Percentiles rank a stretch among this genome's conserved stretches.
Conservation (phyloP, 2,797 vertebrate genomes). For the Parambassis ranga region DNA sequence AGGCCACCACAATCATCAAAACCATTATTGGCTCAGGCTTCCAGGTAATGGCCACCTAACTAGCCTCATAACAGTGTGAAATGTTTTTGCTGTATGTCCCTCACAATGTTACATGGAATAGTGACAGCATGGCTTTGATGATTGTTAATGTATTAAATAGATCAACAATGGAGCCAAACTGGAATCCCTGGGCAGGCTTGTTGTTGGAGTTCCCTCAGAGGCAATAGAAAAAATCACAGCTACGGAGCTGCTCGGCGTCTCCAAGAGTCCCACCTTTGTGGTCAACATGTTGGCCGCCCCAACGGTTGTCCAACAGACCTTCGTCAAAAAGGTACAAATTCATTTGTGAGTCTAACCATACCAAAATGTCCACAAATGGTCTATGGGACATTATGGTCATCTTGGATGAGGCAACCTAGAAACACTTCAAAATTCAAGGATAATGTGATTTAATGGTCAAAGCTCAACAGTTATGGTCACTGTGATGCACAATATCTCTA, state of each 20-base stretch:
- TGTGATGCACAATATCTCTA: no score
- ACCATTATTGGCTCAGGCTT: slow-evolving; percentile 42
- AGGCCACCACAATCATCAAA: slow-evolving; percentile 59
- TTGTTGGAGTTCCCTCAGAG: slow-evolving; percentile 58
- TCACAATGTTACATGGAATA: neutral
- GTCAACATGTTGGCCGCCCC: slow-evolving; percentile 61
- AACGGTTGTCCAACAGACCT: slow-evolving; percentile 47
- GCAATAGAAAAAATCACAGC: slow-evolving; percentile 36
- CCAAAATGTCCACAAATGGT: neutral
- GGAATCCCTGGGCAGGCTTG: slow-evolving; percentile 64
- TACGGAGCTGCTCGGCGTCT: slow-evolving; percentile 31
- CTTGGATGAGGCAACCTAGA: neutral
- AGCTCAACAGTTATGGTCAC: no score
- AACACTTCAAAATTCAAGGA: no score
- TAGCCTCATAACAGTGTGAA: neutral
- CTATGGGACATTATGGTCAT: no score
- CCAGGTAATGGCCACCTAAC: slow-evolving; percentile 33
- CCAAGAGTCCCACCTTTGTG: slow-evolving; percentile 55
- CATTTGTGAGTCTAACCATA: neutral
- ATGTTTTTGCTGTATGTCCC: neutral
- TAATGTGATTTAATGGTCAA: no score
- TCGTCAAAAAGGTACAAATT: slow-evolving; percentile 59
- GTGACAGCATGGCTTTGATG: neutral
- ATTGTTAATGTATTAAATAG: slow-evolving; percentile 50
- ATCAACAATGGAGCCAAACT: slow-evolving; percentile 45